Percentiles rank a stretch among this genome's conserved stretches.
phyloP scores from a whole-genome alignment of 2,888 invertebrate genomes.

The Aquatica leii region DNA sequence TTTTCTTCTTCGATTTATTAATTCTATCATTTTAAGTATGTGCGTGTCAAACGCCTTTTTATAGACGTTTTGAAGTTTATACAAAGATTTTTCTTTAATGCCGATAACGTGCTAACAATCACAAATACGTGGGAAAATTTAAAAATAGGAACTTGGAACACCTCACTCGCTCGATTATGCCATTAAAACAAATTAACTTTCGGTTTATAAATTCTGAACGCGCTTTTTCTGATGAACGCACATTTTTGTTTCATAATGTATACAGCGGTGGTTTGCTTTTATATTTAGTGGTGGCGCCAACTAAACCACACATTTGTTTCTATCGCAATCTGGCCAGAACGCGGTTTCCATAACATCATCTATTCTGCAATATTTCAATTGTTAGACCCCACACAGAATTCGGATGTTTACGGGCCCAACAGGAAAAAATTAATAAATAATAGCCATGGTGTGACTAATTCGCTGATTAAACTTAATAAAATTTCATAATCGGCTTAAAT shows the following conservation, averaged over 20 bases:
- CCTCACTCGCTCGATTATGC: not conserved
- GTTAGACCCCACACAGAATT: conserved; percentile 1
- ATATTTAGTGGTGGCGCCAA: conserved; percentile 31
- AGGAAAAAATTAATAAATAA: conserved; percentile 12
- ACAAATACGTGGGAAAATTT: conserved; percentile 20
- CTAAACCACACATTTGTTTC: conserved; percentile 30
- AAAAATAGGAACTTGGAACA: conserved; percentile 14
- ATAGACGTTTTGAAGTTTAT: conserved; percentile 10
- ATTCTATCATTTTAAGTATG: conserved; percentile 25
- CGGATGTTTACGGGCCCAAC: conserved; percentile 3
- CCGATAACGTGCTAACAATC: not conserved
- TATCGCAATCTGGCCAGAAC: conserved; percentile 19
- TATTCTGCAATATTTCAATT: conserved; percentile 17
- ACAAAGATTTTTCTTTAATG: not conserved
- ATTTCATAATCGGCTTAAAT: conserved; percentile 40
- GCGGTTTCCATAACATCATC: conserved; percentile 20
- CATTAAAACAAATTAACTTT: conserved; percentile 14
- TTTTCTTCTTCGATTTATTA: conserved; percentile 34
- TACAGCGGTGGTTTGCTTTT: conserved; percentile 17
- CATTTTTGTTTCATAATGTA: conserved; percentile 23
- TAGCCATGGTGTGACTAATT: conserved; percentile 26
- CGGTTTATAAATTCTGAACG: conserved; percentile 15
- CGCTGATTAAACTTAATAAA: conserved; percentile 35
- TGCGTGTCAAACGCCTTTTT: conserved; percentile 27
- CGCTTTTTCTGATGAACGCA: conserved; percentile 13